These are phyloP conservation scores for Anas georgica DNA, from an alignment of 2,797 vertebrate species.

Conservation along the genomic window DNA sequence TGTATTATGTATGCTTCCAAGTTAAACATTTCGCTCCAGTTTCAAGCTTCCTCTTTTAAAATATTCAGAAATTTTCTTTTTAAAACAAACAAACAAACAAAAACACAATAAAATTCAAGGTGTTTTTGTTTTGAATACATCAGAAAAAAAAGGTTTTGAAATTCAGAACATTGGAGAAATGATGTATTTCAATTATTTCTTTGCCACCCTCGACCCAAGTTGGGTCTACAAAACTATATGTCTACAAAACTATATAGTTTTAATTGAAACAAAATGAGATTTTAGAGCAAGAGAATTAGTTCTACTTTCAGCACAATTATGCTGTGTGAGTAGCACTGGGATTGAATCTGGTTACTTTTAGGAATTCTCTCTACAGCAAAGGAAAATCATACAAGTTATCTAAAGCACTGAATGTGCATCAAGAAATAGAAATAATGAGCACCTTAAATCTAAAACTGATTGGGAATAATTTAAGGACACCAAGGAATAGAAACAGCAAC, in stretches of 20 bases:
- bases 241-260: background rate
- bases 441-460: background rate
- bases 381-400: background rate
- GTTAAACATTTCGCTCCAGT: background rate
- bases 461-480: background rate
- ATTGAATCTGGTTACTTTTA: background rate
- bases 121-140: background rate
- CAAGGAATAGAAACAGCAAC: background rate
- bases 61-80: background rate
- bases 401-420: background rate
- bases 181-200: background rate
- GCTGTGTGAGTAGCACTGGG: background rate
- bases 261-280: background rate
- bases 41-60: background rate
- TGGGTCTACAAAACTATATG: background rate
- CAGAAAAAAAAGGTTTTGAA: background rate
- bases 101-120: background rate
- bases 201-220: background rate
- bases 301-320: background rate
- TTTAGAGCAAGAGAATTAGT: background rate
- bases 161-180: background rate
- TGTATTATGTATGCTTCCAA: fast-evolving
- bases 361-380: background rate
- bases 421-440: background rate
- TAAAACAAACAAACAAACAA: background rate